These are phyloP conservation scores for Rapana venosa DNA, from an alignment of 2,888 invertebrate genomes.

Conservation along the genomic window DNA sequence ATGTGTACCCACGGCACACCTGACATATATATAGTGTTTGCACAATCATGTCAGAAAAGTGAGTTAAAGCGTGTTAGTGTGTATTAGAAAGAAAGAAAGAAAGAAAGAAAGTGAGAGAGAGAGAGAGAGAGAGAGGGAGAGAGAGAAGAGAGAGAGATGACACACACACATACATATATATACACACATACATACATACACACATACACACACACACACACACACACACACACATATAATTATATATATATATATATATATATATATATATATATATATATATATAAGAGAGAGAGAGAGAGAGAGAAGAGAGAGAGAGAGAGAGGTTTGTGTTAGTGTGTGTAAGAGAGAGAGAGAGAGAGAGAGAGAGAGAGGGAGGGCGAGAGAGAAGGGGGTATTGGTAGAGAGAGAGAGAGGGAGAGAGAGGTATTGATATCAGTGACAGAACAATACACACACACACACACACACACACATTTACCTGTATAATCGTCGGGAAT, in stretches of 20 bases:
- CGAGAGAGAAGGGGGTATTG: background rate
- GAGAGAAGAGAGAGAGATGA: background rate
- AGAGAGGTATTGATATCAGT: background rate
- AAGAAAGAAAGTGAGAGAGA: background rate
- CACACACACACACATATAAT: background rate
- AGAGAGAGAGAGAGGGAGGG: constrained; percentile 21
- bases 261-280: too few relatives aligned
- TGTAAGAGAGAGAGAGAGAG: background rate
- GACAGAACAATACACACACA: background rate
- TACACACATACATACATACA: constrained; percentile 10
- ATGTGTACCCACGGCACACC: too few relatives aligned
- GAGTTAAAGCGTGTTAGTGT: background rate
- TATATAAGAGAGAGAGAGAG: background rate
- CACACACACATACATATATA: background rate
- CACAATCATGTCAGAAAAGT: too few relatives aligned
- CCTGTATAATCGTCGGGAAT: constrained; percentile 63
- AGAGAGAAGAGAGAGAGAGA: background rate
- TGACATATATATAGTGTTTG: too few relatives aligned
- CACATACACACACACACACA: constrained; percentile 41
- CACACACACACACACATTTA: constrained; percentile 30
- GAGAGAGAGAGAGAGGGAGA: constrained; percentile 3
- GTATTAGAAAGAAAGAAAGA: background rate
- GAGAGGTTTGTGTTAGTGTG: background rate
- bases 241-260: background rate
- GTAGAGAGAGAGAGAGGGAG: constrained; percentile 7